These are phyloP conservation scores for Stictonetta naevosa DNA, from an alignment of 2,113 vertebrate species.

Conservation along the genomic window DNA sequence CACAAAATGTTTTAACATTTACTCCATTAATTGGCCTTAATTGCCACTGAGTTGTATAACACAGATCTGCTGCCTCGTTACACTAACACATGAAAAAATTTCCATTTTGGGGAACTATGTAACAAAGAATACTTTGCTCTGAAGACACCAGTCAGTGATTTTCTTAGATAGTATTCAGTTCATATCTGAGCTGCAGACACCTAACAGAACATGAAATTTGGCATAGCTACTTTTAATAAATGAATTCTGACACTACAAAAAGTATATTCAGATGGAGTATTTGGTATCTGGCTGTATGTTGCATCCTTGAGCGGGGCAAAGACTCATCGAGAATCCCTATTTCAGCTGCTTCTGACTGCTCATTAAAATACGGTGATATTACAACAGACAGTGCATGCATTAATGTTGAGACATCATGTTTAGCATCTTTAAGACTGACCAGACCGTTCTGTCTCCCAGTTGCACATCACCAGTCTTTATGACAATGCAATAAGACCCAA, in stretches of 20 bases:
- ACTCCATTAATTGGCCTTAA: background rate
- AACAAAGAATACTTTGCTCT: background rate
- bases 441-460: background rate
- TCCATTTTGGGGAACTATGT: background rate
- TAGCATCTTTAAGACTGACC: background rate
- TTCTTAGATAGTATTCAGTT: background rate
- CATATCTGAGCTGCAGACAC: background rate
- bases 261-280: background rate
- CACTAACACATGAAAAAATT: background rate
- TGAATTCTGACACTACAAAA: background rate
- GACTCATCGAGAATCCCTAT: background rate
- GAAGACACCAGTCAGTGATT: background rate
- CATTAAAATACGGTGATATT: background rate
- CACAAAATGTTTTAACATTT: background rate
- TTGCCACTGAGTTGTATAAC: background rate
- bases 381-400: background rate
- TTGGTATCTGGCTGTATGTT: background rate
- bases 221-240: background rate
- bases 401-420: background rate
- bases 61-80: background rate
- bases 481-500: background rate
- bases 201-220: background rate
- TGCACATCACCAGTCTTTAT: background rate
- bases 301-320: background rate
- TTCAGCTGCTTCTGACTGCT: background rate